Conservation (phyloP, 2,797 vertebrate genomes). For the Tenualosa thibaudeaui region DNA sequence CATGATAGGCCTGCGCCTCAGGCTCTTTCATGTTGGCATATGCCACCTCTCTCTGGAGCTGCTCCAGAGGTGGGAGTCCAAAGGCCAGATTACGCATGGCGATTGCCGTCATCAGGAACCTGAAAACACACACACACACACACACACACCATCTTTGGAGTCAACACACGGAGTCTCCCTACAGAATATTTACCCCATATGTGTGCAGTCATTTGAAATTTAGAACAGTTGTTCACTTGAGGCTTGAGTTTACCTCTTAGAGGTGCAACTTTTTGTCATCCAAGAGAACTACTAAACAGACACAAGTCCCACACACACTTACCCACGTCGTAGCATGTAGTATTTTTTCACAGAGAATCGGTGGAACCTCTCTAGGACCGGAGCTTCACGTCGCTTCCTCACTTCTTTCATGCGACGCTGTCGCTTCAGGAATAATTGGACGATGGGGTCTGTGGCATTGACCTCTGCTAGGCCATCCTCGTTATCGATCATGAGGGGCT, state of each 20-base stretch:
- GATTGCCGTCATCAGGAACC: conserved; percentile 88
- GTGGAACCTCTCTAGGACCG: conserved; percentile 69
- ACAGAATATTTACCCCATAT: no score
- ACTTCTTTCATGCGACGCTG: conserved; percentile 81
- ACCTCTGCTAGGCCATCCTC: conserved; percentile 62
- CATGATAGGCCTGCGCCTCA: conserved; percentile 59
- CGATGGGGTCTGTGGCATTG: conserved; percentile 77
- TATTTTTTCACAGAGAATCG: conserved; percentile 84
- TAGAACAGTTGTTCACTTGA: no score
- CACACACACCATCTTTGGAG: no score
- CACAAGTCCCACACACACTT: background rate
- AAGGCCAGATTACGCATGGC: conserved; percentile 84
- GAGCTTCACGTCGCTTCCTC: conserved; percentile 76
- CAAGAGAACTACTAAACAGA: no score
- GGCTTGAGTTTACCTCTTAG: no score
- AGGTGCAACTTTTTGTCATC: no score
- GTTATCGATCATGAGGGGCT: conserved; percentile 77
- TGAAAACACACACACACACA: conserved; percentile 46
- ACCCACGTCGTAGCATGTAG: conserved; percentile 87
- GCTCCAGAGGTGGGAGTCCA: conserved; percentile 84
- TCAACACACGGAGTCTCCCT: no score
- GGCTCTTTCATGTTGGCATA: conserved; percentile 82
- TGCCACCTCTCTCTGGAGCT: conserved; percentile 83
- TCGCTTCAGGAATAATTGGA: conserved; percentile 82
- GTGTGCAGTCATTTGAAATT: no score